Percentiles rank a stretch among this genome's conserved stretches.
Evolutionary conservation across 2,888 invertebrate genomes (phyloP).

Genomic region (Xiphydria camelus): DNA sequence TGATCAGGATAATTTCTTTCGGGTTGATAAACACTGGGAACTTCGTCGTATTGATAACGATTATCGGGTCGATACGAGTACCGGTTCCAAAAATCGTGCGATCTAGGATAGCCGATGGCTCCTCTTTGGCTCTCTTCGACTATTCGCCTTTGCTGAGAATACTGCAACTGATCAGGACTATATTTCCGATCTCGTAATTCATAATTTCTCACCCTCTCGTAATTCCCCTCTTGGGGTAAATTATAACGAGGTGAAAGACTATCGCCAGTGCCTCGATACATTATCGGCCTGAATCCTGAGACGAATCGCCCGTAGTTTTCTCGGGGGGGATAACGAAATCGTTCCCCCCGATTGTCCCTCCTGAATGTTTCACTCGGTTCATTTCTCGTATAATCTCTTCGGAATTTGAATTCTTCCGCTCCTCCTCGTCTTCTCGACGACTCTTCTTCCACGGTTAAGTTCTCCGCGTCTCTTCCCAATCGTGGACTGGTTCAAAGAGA

Average conservation of each 20-base stretch:
- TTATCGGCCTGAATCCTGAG: not conserved
- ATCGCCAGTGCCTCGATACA: conserved; percentile 3
- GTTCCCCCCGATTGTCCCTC: not conserved
- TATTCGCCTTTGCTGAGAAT: too few species aligned
- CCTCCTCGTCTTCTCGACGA: conserved; percentile 2
- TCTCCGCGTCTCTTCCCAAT: not conserved
- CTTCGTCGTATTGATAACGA: too few species aligned
- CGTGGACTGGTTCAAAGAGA: not conserved
- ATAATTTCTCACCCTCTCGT: conserved; percentile 4
- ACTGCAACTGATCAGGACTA: not conserved
- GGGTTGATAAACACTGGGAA: too few species aligned
- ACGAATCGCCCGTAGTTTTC: not conserved
- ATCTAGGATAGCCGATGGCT: too few species aligned
- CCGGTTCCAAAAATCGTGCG: too few species aligned
- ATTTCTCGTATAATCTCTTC: not conserved
- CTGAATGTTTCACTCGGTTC: not conserved
- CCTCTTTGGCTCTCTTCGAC: too few species aligned
- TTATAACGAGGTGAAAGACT: conserved; percentile 4
- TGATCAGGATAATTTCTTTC: too few species aligned
- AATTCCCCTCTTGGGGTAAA: not conserved
- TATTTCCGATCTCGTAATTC: not conserved
- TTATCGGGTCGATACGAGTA: too few species aligned
- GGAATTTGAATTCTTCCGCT: not conserved
- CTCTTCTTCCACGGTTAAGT: not conserved
- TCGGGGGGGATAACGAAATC: conserved; percentile 1